Percentiles rank a stretch among this genome's conserved stretches.
phyloP scores from a whole-genome alignment of 2,888 invertebrate genomes.

The Ischnura elegans region DNA sequence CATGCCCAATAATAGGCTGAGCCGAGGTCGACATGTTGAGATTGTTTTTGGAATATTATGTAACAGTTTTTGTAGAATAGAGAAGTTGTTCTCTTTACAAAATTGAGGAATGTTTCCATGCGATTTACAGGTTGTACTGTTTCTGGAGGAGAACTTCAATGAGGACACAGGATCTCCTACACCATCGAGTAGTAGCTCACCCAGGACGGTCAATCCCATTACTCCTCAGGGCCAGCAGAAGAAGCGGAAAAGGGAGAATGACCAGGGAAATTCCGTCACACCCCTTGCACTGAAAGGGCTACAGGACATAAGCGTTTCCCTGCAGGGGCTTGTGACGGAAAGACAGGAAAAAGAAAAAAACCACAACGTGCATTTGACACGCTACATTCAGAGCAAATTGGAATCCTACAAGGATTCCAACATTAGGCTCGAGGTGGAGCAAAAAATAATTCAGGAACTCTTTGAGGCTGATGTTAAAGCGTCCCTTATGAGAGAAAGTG shows the following conservation, averaged over 20 bases:
- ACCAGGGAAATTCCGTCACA: neutral
- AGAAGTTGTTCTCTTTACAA: too few species aligned
- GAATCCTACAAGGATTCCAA: neutral
- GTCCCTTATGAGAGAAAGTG: neutral
- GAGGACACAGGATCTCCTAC: neutral
- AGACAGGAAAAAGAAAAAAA: neutral
- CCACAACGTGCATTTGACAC: neutral
- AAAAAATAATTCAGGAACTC: neutral
- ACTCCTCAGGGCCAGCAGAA: neutral
- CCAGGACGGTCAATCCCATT: neutral
- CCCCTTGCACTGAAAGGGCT: neutral
- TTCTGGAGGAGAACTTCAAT: neutral
- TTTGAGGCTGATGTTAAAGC: neutral
- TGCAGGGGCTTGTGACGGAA: neutral
- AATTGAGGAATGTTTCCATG: neutral
- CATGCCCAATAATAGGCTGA: too few species aligned
- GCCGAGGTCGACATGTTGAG: too few species aligned
- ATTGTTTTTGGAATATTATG: too few species aligned
- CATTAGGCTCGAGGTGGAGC: neutral
- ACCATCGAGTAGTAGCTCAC: neutral
- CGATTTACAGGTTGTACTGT: neutral
- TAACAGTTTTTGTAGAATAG: too few species aligned
- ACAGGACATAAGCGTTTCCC: neutral
- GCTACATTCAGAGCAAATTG: neutral
- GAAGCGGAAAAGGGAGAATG: neutral